phyloP scores from a whole-genome alignment of 1,140 invertebrate genomes.

The Drosophila pseudoananassae region DNA sequence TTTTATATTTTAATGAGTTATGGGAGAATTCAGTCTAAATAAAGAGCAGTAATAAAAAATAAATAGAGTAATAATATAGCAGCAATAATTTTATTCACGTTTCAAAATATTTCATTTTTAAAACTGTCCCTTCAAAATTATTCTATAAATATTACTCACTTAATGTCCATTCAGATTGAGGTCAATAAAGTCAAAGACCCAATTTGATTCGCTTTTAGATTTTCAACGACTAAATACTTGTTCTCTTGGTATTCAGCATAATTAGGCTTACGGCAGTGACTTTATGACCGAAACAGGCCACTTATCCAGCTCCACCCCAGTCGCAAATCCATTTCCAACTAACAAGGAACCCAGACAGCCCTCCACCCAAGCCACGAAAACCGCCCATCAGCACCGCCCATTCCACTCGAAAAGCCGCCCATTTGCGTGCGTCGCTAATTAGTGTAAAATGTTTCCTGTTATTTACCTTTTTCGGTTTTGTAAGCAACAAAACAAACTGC shows the following conservation, averaged over 20 bases:
- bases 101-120: no score
- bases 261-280: constrained; percentile 78
- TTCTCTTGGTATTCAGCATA: constrained; percentile 61
- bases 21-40: no score
- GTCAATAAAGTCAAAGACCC: constrained; percentile 46
- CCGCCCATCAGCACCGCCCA: constrained; percentile 10
- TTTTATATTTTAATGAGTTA: no score
- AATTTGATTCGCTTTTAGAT: constrained; percentile 14
- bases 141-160: neutral
- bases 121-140: no score
- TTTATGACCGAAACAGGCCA: constrained; percentile 56
- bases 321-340: neutral
- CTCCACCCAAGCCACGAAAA: neutral
- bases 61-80: no score
- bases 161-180: constrained; percentile 1
- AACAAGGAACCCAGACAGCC: neutral
- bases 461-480: constrained; percentile 80
- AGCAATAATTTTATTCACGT: no score
- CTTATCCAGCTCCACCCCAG: constrained; percentile 26
- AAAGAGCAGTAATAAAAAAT: no score
- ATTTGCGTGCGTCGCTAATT: constrained; percentile 82
- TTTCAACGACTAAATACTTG: constrained; percentile 60
- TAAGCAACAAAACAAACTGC: constrained; percentile 68
- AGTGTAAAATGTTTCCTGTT: constrained; percentile 83
- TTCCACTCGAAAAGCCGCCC: constrained; percentile 53